Conservation (phyloP, 2,888 invertebrate genomes). For the Idaea dimidiata region DNA sequence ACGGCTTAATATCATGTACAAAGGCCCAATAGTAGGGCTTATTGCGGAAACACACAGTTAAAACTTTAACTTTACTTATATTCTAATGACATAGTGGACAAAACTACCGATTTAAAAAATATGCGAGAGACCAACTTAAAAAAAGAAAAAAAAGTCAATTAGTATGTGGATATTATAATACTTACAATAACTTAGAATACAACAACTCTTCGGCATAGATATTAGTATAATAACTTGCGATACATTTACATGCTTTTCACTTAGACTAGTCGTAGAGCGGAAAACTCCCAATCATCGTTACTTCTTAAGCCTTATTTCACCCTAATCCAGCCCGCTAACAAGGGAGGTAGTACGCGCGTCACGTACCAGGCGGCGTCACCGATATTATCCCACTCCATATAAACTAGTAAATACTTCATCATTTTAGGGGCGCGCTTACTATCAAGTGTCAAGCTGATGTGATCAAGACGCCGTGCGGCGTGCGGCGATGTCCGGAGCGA, state of each 20-base stretch:
- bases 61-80: too few relatives aligned
- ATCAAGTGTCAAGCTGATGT: neutral
- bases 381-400: neutral
- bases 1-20: too few relatives aligned
- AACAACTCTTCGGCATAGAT: neutral
- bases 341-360: slow-evolving; percentile 40
- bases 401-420: neutral
- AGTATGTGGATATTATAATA: neutral
- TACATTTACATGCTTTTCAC: slow-evolving; percentile 1
- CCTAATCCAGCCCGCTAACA: slow-evolving; percentile 32
- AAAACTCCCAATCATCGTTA: neutral
- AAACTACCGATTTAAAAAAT: too few relatives aligned
- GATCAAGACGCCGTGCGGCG: neutral
- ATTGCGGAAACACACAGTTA: too few relatives aligned
- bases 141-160: neutral
- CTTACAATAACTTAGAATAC: neutral
- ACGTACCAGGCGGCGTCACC: slow-evolving; percentile 28
- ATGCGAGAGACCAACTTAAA: neutral
- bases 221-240: neutral
- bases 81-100: too few relatives aligned
- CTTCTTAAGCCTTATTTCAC: slow-evolving; percentile 11
- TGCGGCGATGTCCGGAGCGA: neutral
- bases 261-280: neutral
- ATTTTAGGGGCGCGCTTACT: neutral
- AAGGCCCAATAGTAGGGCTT: too few relatives aligned